Conservation (phyloP, 30 jellyfish, hydroid and myxozoan species). For the Rhopilema esculentum region DNA sequence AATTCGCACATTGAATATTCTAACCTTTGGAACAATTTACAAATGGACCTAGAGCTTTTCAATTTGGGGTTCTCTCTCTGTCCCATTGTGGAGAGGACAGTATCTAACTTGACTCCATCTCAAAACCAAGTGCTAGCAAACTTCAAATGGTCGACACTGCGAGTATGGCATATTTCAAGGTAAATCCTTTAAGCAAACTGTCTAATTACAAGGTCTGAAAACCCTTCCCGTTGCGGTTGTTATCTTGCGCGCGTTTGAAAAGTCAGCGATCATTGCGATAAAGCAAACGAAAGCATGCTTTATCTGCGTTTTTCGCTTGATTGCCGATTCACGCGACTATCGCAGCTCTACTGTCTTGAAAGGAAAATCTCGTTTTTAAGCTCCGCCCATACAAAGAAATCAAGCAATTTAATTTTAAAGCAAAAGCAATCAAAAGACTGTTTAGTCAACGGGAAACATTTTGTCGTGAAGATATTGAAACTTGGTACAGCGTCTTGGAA, state of each 20-base stretch:
- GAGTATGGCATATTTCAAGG: neutral
- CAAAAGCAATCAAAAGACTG: conserved; percentile 41
- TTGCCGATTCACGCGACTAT: conserved; percentile 64
- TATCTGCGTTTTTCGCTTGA: conserved; percentile 69
- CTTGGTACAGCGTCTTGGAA: neutral
- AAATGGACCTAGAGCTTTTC: too few relatives aligned
- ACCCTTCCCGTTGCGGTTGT: conserved; percentile 70
- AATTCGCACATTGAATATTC: too few relatives aligned
- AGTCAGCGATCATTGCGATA: conserved; percentile 61
- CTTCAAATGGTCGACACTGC: neutral
- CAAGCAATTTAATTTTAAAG: conserved; percentile 43
- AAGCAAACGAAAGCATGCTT: conserved; percentile 49
- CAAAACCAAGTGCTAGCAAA: neutral
- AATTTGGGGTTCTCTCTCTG: too few relatives aligned
- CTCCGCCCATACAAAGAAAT: conserved; percentile 82
- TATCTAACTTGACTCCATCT: too few relatives aligned
- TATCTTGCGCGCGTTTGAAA: conserved; percentile 59
- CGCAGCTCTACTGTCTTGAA: conserved; percentile 22
- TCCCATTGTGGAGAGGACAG: too few relatives aligned
- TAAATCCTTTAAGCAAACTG: conserved; percentile 1
- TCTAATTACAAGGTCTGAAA: conserved; percentile 43
- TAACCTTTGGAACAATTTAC: too few relatives aligned
- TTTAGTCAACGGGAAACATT: conserved; percentile 5
- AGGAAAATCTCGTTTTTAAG: conserved; percentile 52
- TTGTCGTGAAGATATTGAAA: neutral